Evolutionary conservation across 2,888 invertebrate genomes (phyloP).

Genomic region (Elgonia sp.): DNA sequence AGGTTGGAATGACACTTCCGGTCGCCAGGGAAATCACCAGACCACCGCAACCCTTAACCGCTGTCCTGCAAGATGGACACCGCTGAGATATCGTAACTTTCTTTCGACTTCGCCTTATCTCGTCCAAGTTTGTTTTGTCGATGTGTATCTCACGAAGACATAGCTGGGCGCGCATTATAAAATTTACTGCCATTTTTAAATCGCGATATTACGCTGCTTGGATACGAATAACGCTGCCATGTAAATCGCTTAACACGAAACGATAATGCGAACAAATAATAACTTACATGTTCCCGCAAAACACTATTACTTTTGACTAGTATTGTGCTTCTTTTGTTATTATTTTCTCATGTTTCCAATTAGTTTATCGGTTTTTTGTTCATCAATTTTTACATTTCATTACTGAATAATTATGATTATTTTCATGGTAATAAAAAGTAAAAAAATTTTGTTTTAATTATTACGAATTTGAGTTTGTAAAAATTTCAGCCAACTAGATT

Average conservation of each 20-base stretch:
- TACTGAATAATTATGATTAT: too few relatives aligned
- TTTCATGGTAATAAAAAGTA: too few relatives aligned
- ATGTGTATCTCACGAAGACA: conserved; percentile 74
- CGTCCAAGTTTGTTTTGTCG: conserved; percentile 74
- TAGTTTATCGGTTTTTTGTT: too few relatives aligned
- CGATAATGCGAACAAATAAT: background rate
- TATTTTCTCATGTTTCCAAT: too few relatives aligned
- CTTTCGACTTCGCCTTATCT: conserved; percentile 75
- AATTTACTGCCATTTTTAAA: conserved; percentile 69
- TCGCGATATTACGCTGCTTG: conserved; percentile 38
- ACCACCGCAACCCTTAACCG: conserved; percentile 78
- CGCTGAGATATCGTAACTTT: conserved; percentile 77
- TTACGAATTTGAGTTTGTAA: too few relatives aligned
- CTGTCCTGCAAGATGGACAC: conserved; percentile 77
- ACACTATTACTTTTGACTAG: too few relatives aligned
- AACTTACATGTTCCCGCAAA: too few relatives aligned
- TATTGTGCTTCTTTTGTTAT: too few relatives aligned
- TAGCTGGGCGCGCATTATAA: conserved; percentile 60
- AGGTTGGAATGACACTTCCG: conserved; percentile 78
- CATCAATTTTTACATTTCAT: too few relatives aligned
- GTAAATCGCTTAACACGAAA: conserved; percentile 2
- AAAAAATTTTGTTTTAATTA: too few relatives aligned
- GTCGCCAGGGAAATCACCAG: conserved; percentile 81
- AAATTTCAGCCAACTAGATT: too few relatives aligned
- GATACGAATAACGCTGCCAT: conserved; percentile 7